Evolutionary conservation across 2,113 vertebrate species (phyloP).

Genomic region (Pycnonotus jocosus): DNA sequence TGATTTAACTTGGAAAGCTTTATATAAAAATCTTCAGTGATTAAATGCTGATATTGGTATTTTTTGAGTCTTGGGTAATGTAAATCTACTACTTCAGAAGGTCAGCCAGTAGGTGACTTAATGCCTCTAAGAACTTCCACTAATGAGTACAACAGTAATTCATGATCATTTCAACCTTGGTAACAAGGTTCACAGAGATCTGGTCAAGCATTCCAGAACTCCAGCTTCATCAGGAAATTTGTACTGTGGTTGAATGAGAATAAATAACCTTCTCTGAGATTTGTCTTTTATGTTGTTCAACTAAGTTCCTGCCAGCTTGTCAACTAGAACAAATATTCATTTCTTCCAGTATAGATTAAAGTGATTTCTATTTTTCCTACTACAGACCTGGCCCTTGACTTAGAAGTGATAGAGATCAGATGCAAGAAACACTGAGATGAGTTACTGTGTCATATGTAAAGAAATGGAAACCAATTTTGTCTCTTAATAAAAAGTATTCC

Average conservation of each 20-base stretch:
- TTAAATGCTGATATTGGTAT: not conserved
- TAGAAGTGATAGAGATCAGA: not conserved
- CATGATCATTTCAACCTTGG: not conserved
- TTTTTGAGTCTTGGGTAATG: constrained; percentile 1
- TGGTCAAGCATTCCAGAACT: constrained; percentile 30
- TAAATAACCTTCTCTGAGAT: not conserved
- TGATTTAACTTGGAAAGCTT: not conserved
- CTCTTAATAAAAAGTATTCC: not conserved
- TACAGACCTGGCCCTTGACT: not conserved
- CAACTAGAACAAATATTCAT: not conserved
- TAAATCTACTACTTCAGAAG: not conserved
- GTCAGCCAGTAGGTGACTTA: constrained; percentile 47
- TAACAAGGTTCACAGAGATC: constrained; percentile 44
- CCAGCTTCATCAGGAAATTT: not conserved
- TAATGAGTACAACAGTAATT: constrained; percentile 37
- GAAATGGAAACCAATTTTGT: not conserved
- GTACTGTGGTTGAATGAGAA: not conserved
- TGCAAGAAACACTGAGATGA: not conserved
- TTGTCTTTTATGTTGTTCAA: not conserved
- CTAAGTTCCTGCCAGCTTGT: not conserved
- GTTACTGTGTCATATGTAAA: not conserved
- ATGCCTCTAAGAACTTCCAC: constrained; percentile 8
- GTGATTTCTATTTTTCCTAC: not conserved
- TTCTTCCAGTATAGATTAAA: not conserved
- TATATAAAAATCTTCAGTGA: not conserved